phyloP scores from a whole-genome alignment of 2,797 vertebrate species.

The Acridotheres tristis region DNA sequence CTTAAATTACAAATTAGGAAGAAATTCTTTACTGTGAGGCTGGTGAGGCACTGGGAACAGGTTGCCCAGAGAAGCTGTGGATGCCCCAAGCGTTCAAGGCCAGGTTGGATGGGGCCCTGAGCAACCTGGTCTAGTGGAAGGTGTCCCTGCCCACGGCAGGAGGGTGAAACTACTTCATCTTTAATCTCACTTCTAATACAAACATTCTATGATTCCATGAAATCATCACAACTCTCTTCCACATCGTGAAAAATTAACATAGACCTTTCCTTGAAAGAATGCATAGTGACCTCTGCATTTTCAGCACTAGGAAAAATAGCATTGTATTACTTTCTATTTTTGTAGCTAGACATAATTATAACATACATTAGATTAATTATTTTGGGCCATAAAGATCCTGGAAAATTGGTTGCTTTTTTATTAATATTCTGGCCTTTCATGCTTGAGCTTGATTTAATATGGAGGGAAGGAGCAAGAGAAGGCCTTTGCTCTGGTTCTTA shows the following conservation, averaged over 20 bases:
- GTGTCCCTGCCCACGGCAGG: background rate
- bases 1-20: background rate
- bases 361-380: background rate
- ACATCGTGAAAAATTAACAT: background rate
- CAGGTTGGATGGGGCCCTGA: background rate
- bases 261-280: background rate
- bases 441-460: background rate
- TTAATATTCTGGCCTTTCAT: background rate
- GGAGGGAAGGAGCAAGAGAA: background rate
- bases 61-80: background rate
- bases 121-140: background rate
- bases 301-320: background rate
- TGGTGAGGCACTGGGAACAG: background rate
- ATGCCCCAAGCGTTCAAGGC: background rate
- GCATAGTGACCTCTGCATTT: background rate
- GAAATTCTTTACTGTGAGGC: background rate
- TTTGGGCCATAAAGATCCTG: background rate
- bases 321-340: background rate
- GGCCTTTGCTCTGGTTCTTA: background rate
- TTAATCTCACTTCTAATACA: background rate
- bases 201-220: background rate
- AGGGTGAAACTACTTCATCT: fast-evolving
- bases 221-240: background rate
- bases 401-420: background rate
- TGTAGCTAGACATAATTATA: conserved; percentile 9